Percentiles rank a stretch among this genome's conserved stretches.
Evolutionary conservation across 2,797 vertebrate species (phyloP).

Genomic region (Serranus cabrilla): DNA sequence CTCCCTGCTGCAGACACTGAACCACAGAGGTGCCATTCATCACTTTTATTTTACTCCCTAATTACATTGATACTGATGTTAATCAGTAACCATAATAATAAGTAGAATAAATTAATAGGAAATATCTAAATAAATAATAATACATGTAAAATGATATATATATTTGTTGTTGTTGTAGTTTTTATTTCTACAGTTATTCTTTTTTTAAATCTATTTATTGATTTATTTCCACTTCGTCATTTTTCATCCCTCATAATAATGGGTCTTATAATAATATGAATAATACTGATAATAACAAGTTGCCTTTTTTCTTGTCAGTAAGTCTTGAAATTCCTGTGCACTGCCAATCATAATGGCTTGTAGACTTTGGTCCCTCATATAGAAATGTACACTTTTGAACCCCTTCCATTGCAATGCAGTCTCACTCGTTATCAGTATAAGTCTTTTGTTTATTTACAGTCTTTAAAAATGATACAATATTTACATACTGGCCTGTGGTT

Average conservation of each 20-base stretch:
- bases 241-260: too few species aligned
- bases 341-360: background rate
- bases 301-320: too few species aligned
- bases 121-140: background rate
- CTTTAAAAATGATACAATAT: constrained; percentile 34
- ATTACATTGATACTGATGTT: background rate
- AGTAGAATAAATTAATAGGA: too few species aligned
- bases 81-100: too few species aligned
- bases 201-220: too few species aligned
- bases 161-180: too few species aligned
- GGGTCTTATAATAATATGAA: too few species aligned
- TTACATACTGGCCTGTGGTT: constrained; percentile 32
- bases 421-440: constrained; percentile 15
- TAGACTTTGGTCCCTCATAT: background rate
- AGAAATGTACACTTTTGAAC: background rate
- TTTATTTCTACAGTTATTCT: too few species aligned
- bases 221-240: too few species aligned
- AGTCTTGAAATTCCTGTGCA: background rate
- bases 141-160: too few species aligned
- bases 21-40: constrained; percentile 1
- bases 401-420: background rate
- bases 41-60: constrained; percentile 1
- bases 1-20: constrained; percentile 8
- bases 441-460: constrained; percentile 52
- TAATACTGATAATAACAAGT: too few species aligned